Evolutionary conservation across 2,888 invertebrate species (phyloP).

Genomic region (Buathra laborator): DNA sequence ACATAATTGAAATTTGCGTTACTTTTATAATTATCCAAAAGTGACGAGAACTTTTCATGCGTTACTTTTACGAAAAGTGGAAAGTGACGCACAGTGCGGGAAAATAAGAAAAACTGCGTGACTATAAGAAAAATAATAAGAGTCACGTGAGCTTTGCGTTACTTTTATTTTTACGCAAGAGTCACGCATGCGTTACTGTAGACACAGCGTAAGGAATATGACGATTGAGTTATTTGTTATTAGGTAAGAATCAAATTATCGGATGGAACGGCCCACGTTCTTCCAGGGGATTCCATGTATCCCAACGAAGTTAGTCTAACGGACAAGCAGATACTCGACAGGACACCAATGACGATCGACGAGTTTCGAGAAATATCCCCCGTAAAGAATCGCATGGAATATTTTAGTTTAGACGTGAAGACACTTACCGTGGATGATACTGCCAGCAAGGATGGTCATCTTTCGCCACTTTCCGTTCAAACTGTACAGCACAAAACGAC

Average conservation of each 20-base stretch:
- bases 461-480: conserved; percentile 60
- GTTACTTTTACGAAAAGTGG: too few relatives aligned
- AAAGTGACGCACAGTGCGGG: too few relatives aligned
- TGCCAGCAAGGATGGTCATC: conserved; percentile 68
- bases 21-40: too few relatives aligned
- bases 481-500: conserved; percentile 49
- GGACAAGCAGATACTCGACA: conserved; percentile 73
- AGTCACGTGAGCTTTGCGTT: too few relatives aligned
- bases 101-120: too few relatives aligned
- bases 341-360: conserved; percentile 72
- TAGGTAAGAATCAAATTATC: conserved; percentile 87
- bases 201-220: conserved; percentile 16
- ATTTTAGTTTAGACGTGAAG: conserved; percentile 63
- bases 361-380: conserved; percentile 75
- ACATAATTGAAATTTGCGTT: too few relatives aligned
- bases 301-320: conserved; percentile 73
- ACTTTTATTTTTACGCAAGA: too few relatives aligned
- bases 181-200: too few relatives aligned
- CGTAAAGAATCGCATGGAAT: conserved; percentile 75
- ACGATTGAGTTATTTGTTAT: conserved; percentile 81
- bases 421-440: conserved; percentile 71
- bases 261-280: conserved; percentile 87
- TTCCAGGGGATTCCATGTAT: conserved; percentile 87
- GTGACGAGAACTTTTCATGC: too few relatives aligned
- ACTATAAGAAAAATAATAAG: too few relatives aligned